A percentile compares a stretch with the other conserved stretches of the same genome.
Conservation (phyloP, 2,113 vertebrate species). For the Marcusenius ussheri region DNA sequence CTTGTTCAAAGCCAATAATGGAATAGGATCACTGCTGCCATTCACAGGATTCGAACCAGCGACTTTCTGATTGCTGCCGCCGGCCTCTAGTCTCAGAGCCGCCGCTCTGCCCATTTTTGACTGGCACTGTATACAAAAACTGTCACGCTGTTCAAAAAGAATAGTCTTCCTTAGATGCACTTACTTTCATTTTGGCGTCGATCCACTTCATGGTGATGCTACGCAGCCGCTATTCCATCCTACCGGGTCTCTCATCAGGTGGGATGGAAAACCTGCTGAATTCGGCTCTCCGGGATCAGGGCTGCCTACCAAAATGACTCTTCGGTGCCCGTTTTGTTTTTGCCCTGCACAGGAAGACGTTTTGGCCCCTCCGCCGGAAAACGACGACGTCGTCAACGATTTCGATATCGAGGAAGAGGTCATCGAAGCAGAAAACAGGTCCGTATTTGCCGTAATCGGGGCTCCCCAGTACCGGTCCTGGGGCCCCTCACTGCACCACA, state of each 20-base stretch:
- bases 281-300: not conserved
- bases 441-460: constrained; percentile 22
- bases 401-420: constrained; percentile 99
- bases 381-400: constrained; percentile 94
- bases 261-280: not conserved
- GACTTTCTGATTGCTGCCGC: no score
- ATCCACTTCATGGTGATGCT: constrained; percentile 98
- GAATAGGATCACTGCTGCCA: no score
- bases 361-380: constrained; percentile 93
- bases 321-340: not conserved
- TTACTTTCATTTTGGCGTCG: constrained; percentile 98
- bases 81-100: no score
- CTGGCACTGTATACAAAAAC: no score
- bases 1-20: no score
- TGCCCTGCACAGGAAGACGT: constrained; percentile 80
- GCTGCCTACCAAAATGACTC: not conserved
- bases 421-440: constrained; percentile 97
- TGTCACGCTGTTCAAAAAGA: not conserved
- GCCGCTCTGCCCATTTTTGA: no score
- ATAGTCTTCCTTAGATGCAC: constrained; percentile 31
- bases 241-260: not conserved
- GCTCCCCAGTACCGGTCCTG: not conserved
- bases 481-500: not conserved
- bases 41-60: no score
- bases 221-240: not conserved